Percentiles rank a stretch among this genome's conserved stretches.
phyloP scores from a whole-genome alignment of 2,888 invertebrate genomes.

The Drosophila subquinaria region DNA sequence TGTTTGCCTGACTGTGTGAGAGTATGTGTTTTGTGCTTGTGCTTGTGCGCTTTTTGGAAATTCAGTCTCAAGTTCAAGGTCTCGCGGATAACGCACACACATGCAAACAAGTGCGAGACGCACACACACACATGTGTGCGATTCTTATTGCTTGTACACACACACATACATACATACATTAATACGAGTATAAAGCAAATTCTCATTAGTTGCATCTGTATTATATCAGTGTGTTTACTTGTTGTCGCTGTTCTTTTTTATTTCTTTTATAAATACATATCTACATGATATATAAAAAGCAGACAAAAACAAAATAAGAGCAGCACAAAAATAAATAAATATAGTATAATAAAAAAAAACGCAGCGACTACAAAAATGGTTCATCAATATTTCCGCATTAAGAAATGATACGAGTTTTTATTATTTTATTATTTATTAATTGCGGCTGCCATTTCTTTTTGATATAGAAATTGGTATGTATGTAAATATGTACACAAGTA shows the following conservation, averaged over 20 bases:
- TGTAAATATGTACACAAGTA: conserved; percentile 4
- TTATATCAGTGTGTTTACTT: conserved; percentile 54
- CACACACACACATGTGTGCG: conserved; percentile 33
- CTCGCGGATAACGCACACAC: conserved; percentile 84
- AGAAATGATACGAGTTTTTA: conserved; percentile 62
- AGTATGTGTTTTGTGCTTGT: conserved; percentile 61
- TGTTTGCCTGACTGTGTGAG: conserved; percentile 37
- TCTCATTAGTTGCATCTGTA: conserved; percentile 49
- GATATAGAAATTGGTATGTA: conserved; percentile 17
- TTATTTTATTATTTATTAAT: conserved; percentile 20
- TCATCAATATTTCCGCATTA: conserved; percentile 78
- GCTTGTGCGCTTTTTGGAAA: conserved; percentile 84
- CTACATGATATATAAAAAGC: conserved; percentile 10
- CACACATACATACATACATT: conserved; percentile 15
- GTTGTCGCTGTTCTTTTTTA: conserved; percentile 53
- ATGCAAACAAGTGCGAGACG: conserved; percentile 61
- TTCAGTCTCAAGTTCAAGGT: conserved; percentile 86
- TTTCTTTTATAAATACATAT: conserved; percentile 21
- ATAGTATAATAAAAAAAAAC: conserved; percentile 35
- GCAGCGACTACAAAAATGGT: conserved; percentile 49
- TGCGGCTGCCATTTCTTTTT: conserved; percentile 45
- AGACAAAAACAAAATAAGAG: conserved; percentile 33
- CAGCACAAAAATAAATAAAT: conserved; percentile 25
- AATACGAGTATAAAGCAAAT: conserved; percentile 30
- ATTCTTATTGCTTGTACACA: conserved; percentile 50